Percentiles rank a stretch among this genome's conserved stretches.
Conservation (phyloP, 2,797 vertebrate species). For the Micropoecilia bifurca region DNA sequence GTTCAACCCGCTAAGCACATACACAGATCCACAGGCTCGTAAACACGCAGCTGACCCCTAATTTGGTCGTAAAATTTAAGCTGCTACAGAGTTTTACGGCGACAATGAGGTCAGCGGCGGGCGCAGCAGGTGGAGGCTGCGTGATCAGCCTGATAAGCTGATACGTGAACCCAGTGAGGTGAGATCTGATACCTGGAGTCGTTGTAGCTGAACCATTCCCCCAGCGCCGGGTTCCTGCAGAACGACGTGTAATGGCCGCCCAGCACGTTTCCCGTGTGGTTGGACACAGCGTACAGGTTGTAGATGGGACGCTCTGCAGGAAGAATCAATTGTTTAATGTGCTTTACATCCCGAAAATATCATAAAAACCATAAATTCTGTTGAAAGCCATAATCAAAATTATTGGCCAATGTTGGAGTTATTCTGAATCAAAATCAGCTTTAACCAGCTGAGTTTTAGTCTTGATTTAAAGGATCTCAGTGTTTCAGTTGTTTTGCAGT, state of each 20-base stretch:
- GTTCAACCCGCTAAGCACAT: too few species aligned
- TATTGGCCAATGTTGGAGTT: too few species aligned
- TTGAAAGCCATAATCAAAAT: too few species aligned
- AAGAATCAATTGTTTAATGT: not conserved
- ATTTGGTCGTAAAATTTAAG: not conserved
- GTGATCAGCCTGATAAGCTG: slow-evolving; percentile 18
- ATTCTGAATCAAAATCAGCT: too few species aligned
- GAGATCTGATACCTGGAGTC: slow-evolving; percentile 87
- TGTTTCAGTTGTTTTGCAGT: too few species aligned
- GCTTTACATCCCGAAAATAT: too few species aligned
- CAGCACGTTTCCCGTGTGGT: slow-evolving; percentile 93
- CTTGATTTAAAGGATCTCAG: too few species aligned
- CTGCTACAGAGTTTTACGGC: not conserved
- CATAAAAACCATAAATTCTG: too few species aligned
- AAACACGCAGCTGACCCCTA: not conserved
- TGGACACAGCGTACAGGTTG: slow-evolving; percentile 95
- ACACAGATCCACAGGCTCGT: not conserved
- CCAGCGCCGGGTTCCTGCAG: slow-evolving; percentile 88
- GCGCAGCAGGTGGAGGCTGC: slow-evolving; percentile 8
- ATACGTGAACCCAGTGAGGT: slow-evolving; percentile 15
- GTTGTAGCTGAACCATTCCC: slow-evolving; percentile 96
- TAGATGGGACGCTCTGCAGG: slow-evolving; percentile 84
- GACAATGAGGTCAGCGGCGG: not conserved
- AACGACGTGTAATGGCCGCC: slow-evolving; percentile 97
- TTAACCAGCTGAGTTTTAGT: too few species aligned